phyloP scores from a whole-genome alignment of 2,888 invertebrate genomes.

The Piscicola geometra region DNA sequence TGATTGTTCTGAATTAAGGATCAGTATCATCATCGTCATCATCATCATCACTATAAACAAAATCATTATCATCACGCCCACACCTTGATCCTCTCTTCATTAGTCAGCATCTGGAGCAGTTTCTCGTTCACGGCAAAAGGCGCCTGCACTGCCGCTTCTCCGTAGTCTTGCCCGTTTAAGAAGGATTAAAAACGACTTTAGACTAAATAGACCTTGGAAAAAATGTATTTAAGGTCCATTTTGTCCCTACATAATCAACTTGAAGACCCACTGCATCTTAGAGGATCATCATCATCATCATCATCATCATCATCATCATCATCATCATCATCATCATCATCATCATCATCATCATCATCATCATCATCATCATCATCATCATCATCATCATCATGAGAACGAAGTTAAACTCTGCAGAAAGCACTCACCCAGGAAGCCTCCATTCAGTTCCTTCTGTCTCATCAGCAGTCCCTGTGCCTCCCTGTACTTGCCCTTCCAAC shows the following conservation, averaged over 20 bases:
- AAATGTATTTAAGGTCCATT: too few species aligned
- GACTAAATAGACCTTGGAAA: too few species aligned
- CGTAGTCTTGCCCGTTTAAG: slow-evolving; percentile 49
- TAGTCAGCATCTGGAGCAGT: slow-evolving; percentile 49
- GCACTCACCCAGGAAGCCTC: slow-evolving; percentile 17
- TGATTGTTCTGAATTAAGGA: background rate
- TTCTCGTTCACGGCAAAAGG: slow-evolving; percentile 52
- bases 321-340: background rate
- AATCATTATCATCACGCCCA: background rate
- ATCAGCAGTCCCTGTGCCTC: background rate
- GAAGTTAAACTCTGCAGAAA: too few species aligned
- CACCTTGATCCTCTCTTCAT: slow-evolving; percentile 52
- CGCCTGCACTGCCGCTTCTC: slow-evolving; percentile 49
- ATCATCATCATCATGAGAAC: background rate
- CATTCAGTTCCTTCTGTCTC: slow-evolving; percentile 14
- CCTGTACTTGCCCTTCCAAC: slow-evolving; percentile 25
- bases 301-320: background rate
- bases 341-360: background rate
- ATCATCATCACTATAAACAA: background rate
- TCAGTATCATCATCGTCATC: background rate
- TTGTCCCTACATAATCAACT: too few species aligned
- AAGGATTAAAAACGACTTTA: too few species aligned
- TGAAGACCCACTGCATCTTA: too few species aligned
- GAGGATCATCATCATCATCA: background rate
- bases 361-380: background rate